Base-by-base conservation (phyloP, 2,888 invertebrate species). In the Agonopterix subpropinquella region DNA sequence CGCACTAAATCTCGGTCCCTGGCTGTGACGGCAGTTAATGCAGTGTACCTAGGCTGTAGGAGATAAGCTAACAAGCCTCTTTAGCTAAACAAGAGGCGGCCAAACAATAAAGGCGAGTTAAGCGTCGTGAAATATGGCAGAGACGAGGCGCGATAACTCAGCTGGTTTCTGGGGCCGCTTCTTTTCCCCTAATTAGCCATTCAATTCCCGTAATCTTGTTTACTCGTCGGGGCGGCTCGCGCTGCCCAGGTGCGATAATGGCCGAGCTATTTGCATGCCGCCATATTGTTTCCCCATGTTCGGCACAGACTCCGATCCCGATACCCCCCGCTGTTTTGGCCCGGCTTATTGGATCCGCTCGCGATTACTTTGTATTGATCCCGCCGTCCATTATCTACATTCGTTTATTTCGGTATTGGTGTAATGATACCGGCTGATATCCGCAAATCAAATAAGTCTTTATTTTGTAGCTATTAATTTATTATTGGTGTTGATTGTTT, bases 141-240 rank as follows among this genome's bases (percentile, higher is more conserved):
- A 78, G 79, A 83, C 85, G 83, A 80, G 80, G 65, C 65, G 72
- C 75, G 83, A 82, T 85, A 85, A 82, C 75, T 85, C 76, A 83
- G 81, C 66, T 63, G 56, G 72, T 67, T 61, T 70, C 70, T 67
- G 69, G 69, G 73, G 72, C 70, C 73, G 80, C 81, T 85, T 86
- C 83, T 87, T 87, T 87, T 87, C 75, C 83, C 78, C 84, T 87
- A 86, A 88, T 88, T 87, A 88, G 87, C 81, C 83, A 87, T 87
- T 88, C 88, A 83, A 85, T 87, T 84, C 86, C 80, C 87, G 87
- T 87, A 87, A 86, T 87, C 84, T 87, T 88, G 87, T 87, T 87
- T 85, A 84, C 86, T 82, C 80, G 85, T 70, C 75, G 80, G 73
- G 65, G 70, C 69, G 72, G 74, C 73, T 70, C 72, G 68, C 70